These are phyloP conservation scores for Hypolimnas misippus DNA, from an alignment of 2,888 invertebrate species.

Conservation along the genomic window DNA sequence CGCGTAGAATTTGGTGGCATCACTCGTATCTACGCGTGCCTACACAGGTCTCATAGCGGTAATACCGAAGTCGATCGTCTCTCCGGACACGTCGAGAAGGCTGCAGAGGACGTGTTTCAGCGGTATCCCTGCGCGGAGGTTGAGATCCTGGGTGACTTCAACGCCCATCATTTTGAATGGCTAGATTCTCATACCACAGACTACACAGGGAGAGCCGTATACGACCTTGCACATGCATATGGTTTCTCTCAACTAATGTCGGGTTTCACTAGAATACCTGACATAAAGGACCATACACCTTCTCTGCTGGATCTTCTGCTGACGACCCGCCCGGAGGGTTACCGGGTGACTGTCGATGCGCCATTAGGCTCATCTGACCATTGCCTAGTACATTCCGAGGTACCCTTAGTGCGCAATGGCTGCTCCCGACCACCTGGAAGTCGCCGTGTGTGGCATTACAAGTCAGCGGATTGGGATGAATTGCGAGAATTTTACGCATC, in stretches of 20 bases:
- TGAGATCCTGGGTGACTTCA: slow-evolving; percentile 17
- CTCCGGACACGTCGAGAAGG: slow-evolving; percentile 19
- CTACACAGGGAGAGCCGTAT: slow-evolving; percentile 12
- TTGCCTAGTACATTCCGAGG: not conserved
- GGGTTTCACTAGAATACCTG: not conserved
- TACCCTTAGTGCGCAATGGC: not conserved
- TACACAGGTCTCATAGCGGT: slow-evolving; percentile 31
- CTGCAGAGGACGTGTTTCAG: slow-evolving; percentile 6
- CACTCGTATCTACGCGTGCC: slow-evolving; percentile 27
- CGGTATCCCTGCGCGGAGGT: not conserved
- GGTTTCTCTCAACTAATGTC: slow-evolving; percentile 8
- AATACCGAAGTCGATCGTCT: slow-evolving; percentile 20
- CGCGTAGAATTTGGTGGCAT: slow-evolving; percentile 20
- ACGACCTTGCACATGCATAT: slow-evolving; percentile 19
- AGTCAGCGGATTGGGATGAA: too few species aligned
- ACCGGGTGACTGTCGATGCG: slow-evolving; percentile 13
- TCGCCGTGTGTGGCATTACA: not conserved
- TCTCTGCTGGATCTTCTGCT: slow-evolving; percentile 8
- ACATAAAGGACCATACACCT: not conserved
- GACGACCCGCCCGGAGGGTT: slow-evolving; percentile 12
- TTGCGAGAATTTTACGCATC: too few species aligned
- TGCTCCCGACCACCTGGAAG: not conserved
- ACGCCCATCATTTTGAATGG: not conserved
- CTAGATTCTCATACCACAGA: slow-evolving; percentile 17
- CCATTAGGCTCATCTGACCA: slow-evolving; percentile 24